Conservation (phyloP, 2,888 invertebrate genomes). For the Strigamia maritima region DNA sequence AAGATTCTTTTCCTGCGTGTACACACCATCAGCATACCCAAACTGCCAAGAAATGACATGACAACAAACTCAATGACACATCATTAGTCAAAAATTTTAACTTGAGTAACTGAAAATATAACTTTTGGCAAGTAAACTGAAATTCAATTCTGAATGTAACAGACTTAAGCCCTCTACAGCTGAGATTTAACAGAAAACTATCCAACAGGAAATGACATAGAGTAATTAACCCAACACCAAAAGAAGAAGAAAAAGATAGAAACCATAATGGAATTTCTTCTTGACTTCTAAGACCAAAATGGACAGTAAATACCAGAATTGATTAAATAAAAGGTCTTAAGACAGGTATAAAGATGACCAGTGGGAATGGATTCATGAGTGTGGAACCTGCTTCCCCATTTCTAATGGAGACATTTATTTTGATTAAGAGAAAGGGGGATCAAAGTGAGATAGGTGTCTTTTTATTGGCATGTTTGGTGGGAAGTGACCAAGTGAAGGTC, state of each 20-base stretch:
- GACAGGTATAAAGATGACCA: conserved; percentile 26
- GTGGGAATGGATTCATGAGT: not conserved
- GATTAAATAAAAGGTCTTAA: conserved; percentile 32
- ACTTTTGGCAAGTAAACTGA: conserved; percentile 8
- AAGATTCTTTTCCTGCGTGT: not conserved
- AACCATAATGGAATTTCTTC: conserved; percentile 1
- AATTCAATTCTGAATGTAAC: not conserved
- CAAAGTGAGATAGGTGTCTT: not conserved
- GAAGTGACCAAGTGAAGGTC: not conserved
- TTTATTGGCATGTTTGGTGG: not conserved
- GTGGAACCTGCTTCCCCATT: not conserved
- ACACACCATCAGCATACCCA: not conserved
- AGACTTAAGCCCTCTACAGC: too few relatives aligned
- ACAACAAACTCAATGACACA: conserved; percentile 12
- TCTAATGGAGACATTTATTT: conserved; percentile 27
- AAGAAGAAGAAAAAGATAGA: not conserved
- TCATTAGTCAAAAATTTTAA: not conserved
- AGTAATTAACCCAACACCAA: not conserved
- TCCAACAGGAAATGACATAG: not conserved
- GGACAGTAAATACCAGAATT: conserved; percentile 18
- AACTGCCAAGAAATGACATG: conserved; percentile 26
- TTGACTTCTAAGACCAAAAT: conserved; percentile 3
- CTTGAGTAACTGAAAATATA: not conserved
- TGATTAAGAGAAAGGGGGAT: conserved; percentile 2
- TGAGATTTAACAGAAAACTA: not conserved